phyloP scores from a whole-genome alignment of 2,888 invertebrate genomes.

The Xanthostigma xanthostigma region DNA sequence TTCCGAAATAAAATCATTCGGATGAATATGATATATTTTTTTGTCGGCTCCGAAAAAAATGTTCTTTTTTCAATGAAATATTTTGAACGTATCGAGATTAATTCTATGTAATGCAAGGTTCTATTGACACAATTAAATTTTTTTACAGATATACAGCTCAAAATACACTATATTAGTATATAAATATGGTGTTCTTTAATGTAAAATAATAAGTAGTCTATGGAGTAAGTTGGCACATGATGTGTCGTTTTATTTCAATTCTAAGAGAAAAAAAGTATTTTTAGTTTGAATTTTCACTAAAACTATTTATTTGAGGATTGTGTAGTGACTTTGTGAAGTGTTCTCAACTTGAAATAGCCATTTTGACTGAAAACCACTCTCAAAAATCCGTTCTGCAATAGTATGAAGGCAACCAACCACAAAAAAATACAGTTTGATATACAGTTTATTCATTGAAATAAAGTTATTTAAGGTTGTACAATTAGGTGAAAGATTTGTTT shows the following conservation, averaged over 20 bases:
- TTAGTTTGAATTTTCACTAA: neutral
- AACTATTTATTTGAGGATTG: slow-evolving; percentile 2
- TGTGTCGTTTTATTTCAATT: too few species aligned
- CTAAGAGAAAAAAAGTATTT: neutral
- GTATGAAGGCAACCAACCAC: slow-evolving; percentile 57
- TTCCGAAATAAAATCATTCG: too few species aligned
- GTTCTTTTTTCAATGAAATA: too few species aligned
- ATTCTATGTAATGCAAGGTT: too few species aligned
- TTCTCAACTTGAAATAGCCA: slow-evolving; percentile 66
- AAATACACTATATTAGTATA: neutral
- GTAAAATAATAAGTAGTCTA: too few species aligned
- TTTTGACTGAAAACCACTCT: slow-evolving; percentile 36
- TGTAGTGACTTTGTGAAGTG: slow-evolving; percentile 28
- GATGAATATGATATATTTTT: too few species aligned
- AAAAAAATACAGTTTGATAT: slow-evolving; percentile 31
- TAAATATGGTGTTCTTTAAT: too few species aligned
- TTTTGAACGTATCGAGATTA: too few species aligned
- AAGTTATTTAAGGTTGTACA: slow-evolving; percentile 7
- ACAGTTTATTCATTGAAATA: slow-evolving; percentile 12
- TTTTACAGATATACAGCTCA: too few species aligned
- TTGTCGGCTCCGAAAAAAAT: too few species aligned
- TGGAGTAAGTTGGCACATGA: too few species aligned
- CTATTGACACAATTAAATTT: too few species aligned
- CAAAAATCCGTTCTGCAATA: slow-evolving; percentile 60
- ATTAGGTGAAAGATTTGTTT: slow-evolving; percentile 8